These are phyloP conservation scores for Anguilla obscura DNA, from an alignment of 2,797 vertebrate genomes.

Conservation along the genomic window DNA sequence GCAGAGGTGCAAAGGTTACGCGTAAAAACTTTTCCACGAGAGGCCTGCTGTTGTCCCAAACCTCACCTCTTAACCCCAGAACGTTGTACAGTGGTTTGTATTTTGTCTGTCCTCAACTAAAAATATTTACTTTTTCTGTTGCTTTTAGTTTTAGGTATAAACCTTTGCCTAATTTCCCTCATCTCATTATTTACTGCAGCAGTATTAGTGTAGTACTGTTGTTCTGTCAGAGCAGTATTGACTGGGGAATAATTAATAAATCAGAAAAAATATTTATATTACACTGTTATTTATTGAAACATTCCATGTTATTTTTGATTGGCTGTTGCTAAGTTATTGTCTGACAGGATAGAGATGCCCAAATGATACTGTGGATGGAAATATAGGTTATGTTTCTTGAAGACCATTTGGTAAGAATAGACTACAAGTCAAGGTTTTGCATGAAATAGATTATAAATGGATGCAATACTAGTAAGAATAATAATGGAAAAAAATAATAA, in stretches of 20 bases:
- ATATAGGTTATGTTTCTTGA: neutral
- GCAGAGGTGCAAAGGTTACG: neutral
- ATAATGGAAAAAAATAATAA: neutral
- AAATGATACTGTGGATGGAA: neutral
- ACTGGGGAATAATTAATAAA: neutral
- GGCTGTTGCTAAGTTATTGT: neutral
- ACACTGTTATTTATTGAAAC: neutral
- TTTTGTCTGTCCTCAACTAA: neutral
- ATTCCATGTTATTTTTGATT: neutral
- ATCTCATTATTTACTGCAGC: neutral
- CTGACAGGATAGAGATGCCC: neutral
- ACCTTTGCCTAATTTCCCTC: neutral
- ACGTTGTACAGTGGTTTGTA: neutral
- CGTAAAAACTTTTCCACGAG: neutral
- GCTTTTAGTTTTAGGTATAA: neutral
- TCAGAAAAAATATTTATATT: neutral
- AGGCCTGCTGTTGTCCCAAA: neutral
- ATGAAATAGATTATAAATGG: neutral
- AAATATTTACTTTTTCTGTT: neutral
- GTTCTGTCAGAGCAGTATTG: neutral
- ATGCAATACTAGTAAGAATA: neutral
- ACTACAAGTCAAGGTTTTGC: neutral
- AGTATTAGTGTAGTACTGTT: neutral
- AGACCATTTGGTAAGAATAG: neutral
- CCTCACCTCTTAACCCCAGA: neutral